Evolutionary conservation across 1,140 invertebrate genomes (phyloP).

Genomic region (Theocolax elegans): DNA sequence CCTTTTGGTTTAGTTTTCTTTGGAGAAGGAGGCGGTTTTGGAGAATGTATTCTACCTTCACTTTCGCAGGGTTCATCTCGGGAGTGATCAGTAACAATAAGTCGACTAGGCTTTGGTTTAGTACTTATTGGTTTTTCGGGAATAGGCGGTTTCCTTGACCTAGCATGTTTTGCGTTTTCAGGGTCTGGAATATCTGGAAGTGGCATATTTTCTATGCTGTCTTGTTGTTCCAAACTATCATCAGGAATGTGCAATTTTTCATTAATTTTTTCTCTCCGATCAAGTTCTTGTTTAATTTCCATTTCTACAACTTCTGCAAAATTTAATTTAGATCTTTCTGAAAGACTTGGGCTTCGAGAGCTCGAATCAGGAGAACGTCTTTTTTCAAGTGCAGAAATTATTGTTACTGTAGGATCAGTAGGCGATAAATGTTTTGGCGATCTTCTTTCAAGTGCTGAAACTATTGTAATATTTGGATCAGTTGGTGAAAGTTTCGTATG

Average conservation of each 20-base stretch:
- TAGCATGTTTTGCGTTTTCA: slow-evolving; percentile 20
- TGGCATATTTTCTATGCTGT: slow-evolving; percentile 64
- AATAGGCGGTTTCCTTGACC: slow-evolving; percentile 33
- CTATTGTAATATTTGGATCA: slow-evolving; percentile 57
- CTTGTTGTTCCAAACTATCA: slow-evolving; percentile 60
- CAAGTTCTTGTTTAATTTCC: slow-evolving; percentile 61
- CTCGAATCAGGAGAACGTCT: slow-evolving; percentile 52
- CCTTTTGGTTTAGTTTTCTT: slow-evolving; percentile 48
- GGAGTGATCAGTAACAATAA: slow-evolving; percentile 36
- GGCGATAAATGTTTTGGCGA: slow-evolving; percentile 49
- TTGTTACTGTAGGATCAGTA: slow-evolving; percentile 58
- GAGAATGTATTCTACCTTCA: slow-evolving; percentile 33
- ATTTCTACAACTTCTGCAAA: slow-evolving; percentile 60
- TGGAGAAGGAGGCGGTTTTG: slow-evolving; percentile 45
- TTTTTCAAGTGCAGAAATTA: slow-evolving; percentile 60
- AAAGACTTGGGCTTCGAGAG: slow-evolving; percentile 36
- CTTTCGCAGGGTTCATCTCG: slow-evolving; percentile 35
- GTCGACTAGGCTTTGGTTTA: slow-evolving; percentile 32
- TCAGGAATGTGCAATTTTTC: slow-evolving; percentile 57
- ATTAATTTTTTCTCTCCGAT: slow-evolving; percentile 49
- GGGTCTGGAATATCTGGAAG: slow-evolving; percentile 59
- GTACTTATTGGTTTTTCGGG: slow-evolving; percentile 38
- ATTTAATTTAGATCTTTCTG: slow-evolving; percentile 53
- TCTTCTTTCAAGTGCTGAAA: slow-evolving; percentile 53
- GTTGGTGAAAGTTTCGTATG: slow-evolving; percentile 53